Evolutionary conservation across 2,888 invertebrate genomes (phyloP).

Genomic region (Apodemia zela): DNA sequence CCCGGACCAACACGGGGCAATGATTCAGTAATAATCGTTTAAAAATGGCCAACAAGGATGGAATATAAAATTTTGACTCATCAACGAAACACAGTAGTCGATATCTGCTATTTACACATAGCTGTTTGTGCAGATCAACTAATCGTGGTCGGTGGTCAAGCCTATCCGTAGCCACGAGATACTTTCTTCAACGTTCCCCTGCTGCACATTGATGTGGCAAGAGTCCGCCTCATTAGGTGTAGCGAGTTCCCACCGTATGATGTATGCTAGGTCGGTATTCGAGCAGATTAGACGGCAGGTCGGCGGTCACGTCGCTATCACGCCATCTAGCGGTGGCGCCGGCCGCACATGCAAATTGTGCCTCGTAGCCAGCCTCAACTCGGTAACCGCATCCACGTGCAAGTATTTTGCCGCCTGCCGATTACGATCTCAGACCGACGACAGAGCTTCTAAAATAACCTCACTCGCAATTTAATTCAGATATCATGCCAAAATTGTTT

Average conservation of each 20-base stretch:
- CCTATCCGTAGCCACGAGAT: too few species aligned
- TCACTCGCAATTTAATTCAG: neutral
- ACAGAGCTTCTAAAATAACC: neutral
- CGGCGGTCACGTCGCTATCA: slow-evolving; percentile 35
- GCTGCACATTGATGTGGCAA: neutral
- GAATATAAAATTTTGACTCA: too few species aligned
- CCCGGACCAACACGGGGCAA: too few species aligned
- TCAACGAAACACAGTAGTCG: too few species aligned
- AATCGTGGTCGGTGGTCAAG: too few species aligned
- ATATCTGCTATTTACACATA: too few species aligned
- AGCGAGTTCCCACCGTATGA: slow-evolving; percentile 9
- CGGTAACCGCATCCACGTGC: neutral
- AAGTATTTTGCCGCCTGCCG: slow-evolving; percentile 19
- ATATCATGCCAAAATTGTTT: too few species aligned
- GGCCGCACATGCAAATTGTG: slow-evolving; percentile 34
- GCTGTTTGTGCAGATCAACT: too few species aligned
- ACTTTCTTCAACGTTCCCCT: neutral
- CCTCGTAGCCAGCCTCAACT: neutral
- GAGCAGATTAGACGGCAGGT: slow-evolving; percentile 21
- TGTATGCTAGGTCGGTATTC: slow-evolving; percentile 1
- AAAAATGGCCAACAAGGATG: too few species aligned
- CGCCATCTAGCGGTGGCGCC: slow-evolving; percentile 34
- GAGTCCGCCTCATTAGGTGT: neutral
- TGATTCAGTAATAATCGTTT: too few species aligned
- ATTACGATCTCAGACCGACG: slow-evolving; percentile 16